Evolutionary conservation across 2,797 vertebrate genomes (phyloP).

Genomic region (Acrossocheilus wenchowensis): DNA sequence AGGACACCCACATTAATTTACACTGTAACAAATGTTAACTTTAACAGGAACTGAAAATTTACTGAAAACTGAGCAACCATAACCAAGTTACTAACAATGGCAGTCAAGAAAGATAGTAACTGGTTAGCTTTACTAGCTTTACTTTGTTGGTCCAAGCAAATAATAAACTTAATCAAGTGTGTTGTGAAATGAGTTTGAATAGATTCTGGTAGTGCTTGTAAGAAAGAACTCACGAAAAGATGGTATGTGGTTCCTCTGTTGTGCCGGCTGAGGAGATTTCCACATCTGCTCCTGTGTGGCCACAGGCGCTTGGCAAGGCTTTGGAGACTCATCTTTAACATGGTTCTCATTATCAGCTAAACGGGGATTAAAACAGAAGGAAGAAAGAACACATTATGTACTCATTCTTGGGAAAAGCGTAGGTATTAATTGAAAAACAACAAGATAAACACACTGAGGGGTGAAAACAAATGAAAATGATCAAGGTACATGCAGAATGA

Average conservation of each 20-base stretch:
- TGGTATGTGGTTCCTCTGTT: conserved; percentile 87
- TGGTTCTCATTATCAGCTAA: conserved; percentile 97
- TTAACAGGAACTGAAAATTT: neutral
- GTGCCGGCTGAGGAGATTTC: conserved; percentile 79
- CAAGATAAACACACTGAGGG: neutral
- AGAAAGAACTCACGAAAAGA: conserved; percentile 64
- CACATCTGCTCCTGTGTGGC: conserved; percentile 84
- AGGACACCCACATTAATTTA: neutral
- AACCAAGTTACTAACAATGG: neutral
- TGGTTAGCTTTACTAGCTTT: neutral
- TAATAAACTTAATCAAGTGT: neutral
- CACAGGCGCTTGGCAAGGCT: conserved; percentile 82
- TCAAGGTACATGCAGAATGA: neutral
- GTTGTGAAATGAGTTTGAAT: neutral
- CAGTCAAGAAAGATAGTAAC: neutral
- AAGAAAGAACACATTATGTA: neutral
- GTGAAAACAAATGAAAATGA: conserved; percentile 18
- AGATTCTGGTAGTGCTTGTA: neutral
- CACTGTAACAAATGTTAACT: neutral
- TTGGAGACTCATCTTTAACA: conserved; percentile 88
- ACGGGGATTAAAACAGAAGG: conserved; percentile 55
- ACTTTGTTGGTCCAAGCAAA: neutral
- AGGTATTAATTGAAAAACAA: neutral
- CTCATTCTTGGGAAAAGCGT: neutral
- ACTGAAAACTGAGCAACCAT: neutral